Base-by-base conservation (phyloP, 2,797 vertebrate species). In the Malacoraja senta region DNA sequence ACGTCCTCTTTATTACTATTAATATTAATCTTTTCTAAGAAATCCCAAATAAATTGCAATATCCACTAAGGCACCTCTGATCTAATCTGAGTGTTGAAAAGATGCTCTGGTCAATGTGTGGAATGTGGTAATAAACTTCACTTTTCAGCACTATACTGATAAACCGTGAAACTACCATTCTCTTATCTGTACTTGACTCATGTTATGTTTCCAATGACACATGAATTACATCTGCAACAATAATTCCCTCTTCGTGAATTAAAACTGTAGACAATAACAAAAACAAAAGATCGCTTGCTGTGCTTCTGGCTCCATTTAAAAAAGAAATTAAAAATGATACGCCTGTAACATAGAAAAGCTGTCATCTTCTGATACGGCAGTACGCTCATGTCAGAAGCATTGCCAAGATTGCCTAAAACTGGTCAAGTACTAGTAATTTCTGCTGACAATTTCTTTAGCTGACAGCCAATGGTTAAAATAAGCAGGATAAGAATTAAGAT, bases 361-460 rank as follows among this genome's bases (percentile, higher is more conserved):
- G 35, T 38, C 72, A 44, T 53, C 71, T 68, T 58, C 13, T 76
- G 38, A 72, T 53, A 76, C n/a, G 90, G 12, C 13, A 17, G 35
- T 74, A 92, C 35, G 4, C 38, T 53, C 24, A 76, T 53, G 38
- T 53, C 90, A 92, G 68, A 92, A 92, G 13, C 10, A 7, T 53
- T n/a, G 90, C 71, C 90, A 92, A 76, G 71, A 92, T n/a, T 92
- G 26, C 15, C 38, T 65, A 90, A 21, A 92, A 92, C 17, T 76
- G 68, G 1, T 92, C 38, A 92, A n/a, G 71, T 58, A 76, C 53
- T 8, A 92, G 90, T 58, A 53, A 76, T 53, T 76, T 15, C 90
- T 74, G 35, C 21, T 92, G 71, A 17, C 24, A 29, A 32, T 53
- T 53, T 32, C 68, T 72, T 72, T 9, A 19, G n/a, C 71, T 17